Evolutionary conservation across 2,888 invertebrate genomes (phyloP), one percentile per base, ranked within the genome.

Genomic region (Bursaphelenchus okinawaensis): DNA sequence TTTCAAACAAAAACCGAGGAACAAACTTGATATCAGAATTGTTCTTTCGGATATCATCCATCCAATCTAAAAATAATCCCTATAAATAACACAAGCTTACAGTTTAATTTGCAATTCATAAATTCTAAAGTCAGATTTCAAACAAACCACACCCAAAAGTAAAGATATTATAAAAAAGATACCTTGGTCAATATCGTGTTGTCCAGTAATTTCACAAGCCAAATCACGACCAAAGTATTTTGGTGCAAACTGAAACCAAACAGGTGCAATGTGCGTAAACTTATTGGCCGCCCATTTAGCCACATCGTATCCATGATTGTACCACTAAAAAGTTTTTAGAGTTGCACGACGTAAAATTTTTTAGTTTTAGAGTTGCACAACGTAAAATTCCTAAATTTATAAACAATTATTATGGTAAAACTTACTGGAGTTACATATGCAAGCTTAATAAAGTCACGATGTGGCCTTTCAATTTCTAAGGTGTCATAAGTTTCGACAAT

Each of bases 261-360:
- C 94, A 0, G 95, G 95, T 0, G 93, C 91, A 24, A 95, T 88
- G 78, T 90, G 90, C 59, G 90, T 89, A 77, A 95, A 91, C 84
- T 95, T 95, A 31, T 82, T 75, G 52, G 89, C 90, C 87, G 93
- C 93, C 63, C 87, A 88, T 84, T 93, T 93, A 0, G 93, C 91
- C 57, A 93, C 88, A 84, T 93, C 91, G 84, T 93, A 92, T 0
- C 95, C 95, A 85, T 90, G 91, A 71, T 87, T 89, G 82, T 95
- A 94, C 95, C 95, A 95, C 93, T 94, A 83, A 86, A 87, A 70
- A 52, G 28, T 20, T n/a, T 24, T 16, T 31, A 27, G n/a, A n/a
- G 40, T 16, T 40, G 12, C 12, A 40, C 40, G 16, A 40, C 12
- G 16, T 40, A 40, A 40, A 12, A 40, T 40, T 12, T 40, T 40